These are phyloP conservation scores for Sitta europaea DNA, from an alignment of 2,113 vertebrate species.

Conservation along the genomic window DNA sequence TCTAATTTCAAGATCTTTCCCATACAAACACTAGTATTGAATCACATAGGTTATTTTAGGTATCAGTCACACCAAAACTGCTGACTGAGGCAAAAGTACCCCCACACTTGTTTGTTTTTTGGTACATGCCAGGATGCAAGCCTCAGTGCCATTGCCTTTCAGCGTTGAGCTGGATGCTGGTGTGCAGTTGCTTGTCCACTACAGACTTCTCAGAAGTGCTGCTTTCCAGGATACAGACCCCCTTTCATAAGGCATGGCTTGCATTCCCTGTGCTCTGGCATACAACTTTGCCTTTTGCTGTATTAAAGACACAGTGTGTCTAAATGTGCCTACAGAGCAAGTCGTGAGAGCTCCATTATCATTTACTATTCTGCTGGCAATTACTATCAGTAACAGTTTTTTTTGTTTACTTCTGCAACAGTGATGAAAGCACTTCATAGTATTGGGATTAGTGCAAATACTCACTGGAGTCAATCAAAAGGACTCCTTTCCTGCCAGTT, in stretches of 20 bases:
- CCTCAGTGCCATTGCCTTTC: not conserved
- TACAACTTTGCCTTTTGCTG: not conserved
- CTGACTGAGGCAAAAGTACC: not conserved
- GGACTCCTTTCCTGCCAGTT: not conserved
- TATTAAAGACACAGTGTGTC: not conserved
- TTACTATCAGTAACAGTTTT: not conserved
- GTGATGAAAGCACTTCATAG: not conserved
- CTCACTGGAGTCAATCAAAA: not conserved
- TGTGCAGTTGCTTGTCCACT: not conserved
- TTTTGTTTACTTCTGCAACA: not conserved
- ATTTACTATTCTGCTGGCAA: not conserved
- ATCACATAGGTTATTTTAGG: not conserved
- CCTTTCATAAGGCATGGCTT: slow-evolving; percentile 26
- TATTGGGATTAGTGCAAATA: not conserved
- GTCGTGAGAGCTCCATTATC: not conserved
- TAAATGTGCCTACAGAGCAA: not conserved
- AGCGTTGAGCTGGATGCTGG: not conserved
- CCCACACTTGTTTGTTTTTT: not conserved
- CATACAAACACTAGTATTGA: not conserved
- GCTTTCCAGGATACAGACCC: slow-evolving; percentile 32
- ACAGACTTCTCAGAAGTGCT: not conserved
- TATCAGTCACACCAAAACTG: not conserved
- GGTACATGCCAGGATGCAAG: not conserved
- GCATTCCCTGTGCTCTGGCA: not conserved
- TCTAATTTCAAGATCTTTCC: not conserved